Evolutionary conservation across 2,113 vertebrate genomes (phyloP).

Genomic region (Scytalopus superciliaris): DNA sequence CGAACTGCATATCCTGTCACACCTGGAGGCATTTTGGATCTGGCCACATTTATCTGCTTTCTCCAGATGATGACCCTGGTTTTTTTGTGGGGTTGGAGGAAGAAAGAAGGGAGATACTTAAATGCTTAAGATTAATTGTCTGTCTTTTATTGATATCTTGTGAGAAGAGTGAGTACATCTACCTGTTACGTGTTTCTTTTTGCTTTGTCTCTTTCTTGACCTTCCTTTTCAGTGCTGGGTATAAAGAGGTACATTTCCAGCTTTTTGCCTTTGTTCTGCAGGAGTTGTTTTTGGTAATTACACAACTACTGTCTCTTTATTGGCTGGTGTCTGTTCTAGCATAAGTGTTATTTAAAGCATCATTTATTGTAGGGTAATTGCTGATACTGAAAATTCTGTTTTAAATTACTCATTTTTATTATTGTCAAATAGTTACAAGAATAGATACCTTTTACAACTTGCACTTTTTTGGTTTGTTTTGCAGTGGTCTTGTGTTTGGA

Average conservation of each 20-base stretch:
- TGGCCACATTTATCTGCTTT: not conserved
- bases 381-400: not conserved
- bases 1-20: not conserved
- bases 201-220: not conserved
- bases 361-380: not conserved
- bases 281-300: not conserved
- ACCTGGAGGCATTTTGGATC: not conserved
- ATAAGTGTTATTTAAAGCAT: not conserved
- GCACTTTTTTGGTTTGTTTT: not conserved
- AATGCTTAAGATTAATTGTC: not conserved
- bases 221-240: not conserved
- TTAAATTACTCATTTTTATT: not conserved
- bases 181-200: not conserved
- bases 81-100: not conserved
- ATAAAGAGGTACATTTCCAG: not conserved
- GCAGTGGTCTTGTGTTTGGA: conserved; percentile 84
- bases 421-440: not conserved
- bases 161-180: not conserved
- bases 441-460: not conserved
- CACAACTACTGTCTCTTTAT: not conserved
- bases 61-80: not conserved
- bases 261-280: not conserved
- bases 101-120: not conserved
- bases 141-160: not conserved
- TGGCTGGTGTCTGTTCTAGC: not conserved